A percentile compares a stretch with the other conserved stretches of the same genome.
These are phyloP conservation scores for Benitochromis conjunctus DNA, from an alignment of 2,113 vertebrate species.

Conservation along the genomic window DNA sequence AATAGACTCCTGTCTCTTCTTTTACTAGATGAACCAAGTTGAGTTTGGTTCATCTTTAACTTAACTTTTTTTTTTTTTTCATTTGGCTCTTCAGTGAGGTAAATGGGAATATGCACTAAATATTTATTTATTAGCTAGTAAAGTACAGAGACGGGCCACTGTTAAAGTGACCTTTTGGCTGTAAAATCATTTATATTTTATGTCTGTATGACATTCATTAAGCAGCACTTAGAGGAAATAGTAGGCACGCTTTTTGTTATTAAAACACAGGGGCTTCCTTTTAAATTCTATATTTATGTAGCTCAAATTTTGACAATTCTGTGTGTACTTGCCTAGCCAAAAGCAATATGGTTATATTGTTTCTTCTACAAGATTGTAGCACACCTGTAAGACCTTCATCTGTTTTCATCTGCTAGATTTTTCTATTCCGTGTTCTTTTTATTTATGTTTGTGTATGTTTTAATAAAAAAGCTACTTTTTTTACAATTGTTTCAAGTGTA, in stretches of 20 bases:
- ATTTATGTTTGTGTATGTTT: constrained; percentile 76
- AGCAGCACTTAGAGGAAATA: constrained; percentile 62
- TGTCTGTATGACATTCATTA: constrained; percentile 64
- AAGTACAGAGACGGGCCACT: constrained; percentile 63
- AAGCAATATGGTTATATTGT: constrained; percentile 69
- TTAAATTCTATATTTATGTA: constrained; percentile 73
- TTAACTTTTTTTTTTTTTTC: constrained; percentile 69
- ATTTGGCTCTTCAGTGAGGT: constrained; percentile 61
- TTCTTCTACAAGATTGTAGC: constrained; percentile 64
- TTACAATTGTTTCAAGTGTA: constrained; percentile 37
- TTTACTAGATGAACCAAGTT: constrained; percentile 63
- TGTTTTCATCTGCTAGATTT: constrained; percentile 42
- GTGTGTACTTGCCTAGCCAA: constrained; percentile 71
- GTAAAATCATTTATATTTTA: constrained; percentile 64
- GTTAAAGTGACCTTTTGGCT: constrained; percentile 66
- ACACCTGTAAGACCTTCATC: constrained; percentile 53
- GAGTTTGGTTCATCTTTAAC: constrained; percentile 76
- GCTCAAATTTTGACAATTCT: constrained; percentile 72
- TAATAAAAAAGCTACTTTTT: constrained; percentile 79
- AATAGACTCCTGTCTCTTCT: constrained; percentile 60
- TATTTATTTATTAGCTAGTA: constrained; percentile 81
- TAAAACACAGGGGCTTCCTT: constrained; percentile 71
- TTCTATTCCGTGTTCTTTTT: constrained; percentile 60
- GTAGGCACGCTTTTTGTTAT: constrained; percentile 67
- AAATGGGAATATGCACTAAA: constrained; percentile 78